phyloP scores from a whole-genome alignment of 2,113 vertebrate species.

The Sigmodon hispidus region DNA sequence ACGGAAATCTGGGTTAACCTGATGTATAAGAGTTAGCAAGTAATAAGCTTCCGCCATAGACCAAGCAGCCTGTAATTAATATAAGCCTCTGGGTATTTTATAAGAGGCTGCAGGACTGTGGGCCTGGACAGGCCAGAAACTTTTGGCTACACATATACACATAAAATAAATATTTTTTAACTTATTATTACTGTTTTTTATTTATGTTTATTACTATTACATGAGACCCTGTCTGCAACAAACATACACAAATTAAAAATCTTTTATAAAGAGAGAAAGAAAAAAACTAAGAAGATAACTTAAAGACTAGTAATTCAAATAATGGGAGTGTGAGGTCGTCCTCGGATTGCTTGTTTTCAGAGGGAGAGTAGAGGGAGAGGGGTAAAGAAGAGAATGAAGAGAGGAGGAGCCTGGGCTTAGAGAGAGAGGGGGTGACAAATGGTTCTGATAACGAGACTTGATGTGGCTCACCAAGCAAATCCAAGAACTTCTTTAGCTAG shows the following conservation, averaged over 20 bases:
- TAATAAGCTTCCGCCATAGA: no score
- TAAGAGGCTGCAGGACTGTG: no score
- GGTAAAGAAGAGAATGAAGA: background rate
- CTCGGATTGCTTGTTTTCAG: background rate
- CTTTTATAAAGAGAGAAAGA: background rate
- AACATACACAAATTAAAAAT: background rate
- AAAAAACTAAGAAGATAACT: background rate
- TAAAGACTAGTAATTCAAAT: background rate
- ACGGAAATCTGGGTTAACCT: no score
- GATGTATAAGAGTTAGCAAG: no score
- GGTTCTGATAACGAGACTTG: background rate
- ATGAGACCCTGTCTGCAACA: background rate
- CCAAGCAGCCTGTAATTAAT: no score
- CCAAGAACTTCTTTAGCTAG: background rate
- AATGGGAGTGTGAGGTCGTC: background rate
- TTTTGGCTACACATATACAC: no score
- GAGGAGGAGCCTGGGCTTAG: background rate
- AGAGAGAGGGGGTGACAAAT: background rate
- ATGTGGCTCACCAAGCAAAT: background rate
- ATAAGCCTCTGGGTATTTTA: no score
- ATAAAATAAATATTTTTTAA: background rate
- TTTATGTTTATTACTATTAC: no score
- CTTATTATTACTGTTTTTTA: no score
- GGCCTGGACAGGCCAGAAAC: no score
- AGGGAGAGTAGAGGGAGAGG: background rate